These are phyloP conservation scores for Musca domestica DNA, from an alignment of 1,140 invertebrate species.

Conservation along the genomic window DNA sequence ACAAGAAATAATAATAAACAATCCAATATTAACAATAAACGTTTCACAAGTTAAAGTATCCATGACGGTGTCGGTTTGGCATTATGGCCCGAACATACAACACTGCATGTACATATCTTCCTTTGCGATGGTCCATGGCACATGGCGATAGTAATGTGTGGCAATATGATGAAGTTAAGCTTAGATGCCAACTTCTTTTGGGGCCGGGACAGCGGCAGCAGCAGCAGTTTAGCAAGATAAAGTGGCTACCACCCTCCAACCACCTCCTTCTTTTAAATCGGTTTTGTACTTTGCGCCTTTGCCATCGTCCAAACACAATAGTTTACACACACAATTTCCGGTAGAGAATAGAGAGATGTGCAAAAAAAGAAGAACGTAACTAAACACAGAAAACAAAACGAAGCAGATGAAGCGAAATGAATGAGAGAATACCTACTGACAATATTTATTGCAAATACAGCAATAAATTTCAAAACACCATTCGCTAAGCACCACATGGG, in stretches of 20 bases:
- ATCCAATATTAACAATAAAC: constrained; percentile 27
- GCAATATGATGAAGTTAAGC: neutral
- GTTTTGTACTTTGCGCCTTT: too few relatives aligned
- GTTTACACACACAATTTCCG: neutral
- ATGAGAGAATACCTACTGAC: constrained; percentile 36
- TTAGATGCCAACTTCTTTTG: neutral
- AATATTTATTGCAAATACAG: constrained; percentile 55
- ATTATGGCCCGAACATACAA: neutral
- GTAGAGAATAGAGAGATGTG: neutral
- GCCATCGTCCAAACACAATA: neutral
- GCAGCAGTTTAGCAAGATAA: too few relatives aligned
- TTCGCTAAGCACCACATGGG: constrained; percentile 54
- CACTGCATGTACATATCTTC: neutral
- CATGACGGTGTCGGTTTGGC: constrained; percentile 7
- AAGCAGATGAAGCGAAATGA: neutral
- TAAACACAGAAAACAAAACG: neutral
- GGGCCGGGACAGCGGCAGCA: too few relatives aligned
- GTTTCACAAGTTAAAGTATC: constrained; percentile 2
- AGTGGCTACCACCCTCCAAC: neutral
- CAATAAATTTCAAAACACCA: constrained; percentile 55
- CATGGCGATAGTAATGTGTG: neutral
- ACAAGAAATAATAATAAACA: constrained; percentile 48
- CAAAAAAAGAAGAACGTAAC: neutral
- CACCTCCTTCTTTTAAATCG: neutral
- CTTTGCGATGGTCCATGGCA: neutral